Evolutionary conservation across 2,888 invertebrate species (phyloP).

Genomic region (Nasonia oneida): DNA sequence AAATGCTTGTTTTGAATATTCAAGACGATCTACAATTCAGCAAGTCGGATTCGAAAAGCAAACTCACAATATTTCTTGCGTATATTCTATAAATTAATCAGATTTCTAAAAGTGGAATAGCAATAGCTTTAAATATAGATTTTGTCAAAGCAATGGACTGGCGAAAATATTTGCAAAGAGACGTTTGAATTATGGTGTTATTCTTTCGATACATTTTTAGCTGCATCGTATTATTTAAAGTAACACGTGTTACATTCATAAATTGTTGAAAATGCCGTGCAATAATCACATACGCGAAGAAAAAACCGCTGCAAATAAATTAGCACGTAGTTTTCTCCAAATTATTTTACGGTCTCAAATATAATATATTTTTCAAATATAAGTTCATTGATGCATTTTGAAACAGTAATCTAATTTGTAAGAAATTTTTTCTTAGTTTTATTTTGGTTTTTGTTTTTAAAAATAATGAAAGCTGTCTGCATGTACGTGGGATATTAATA

Average conservation of each 20-base stretch:
- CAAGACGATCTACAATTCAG: not conserved
- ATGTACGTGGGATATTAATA: too few species aligned
- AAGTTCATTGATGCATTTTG: too few species aligned
- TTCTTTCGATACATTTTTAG: constrained; percentile 29
- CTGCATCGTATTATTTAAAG: constrained; percentile 39
- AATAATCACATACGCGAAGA: not conserved
- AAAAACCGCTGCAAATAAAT: too few species aligned
- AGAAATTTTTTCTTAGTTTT: too few species aligned
- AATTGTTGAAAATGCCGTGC: constrained; percentile 7
- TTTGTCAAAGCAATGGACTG: constrained; percentile 56
- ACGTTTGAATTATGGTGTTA: constrained; percentile 47
- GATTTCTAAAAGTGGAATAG: constrained; percentile 48
- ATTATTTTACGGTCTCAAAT: too few species aligned
- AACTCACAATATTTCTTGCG: not conserved
- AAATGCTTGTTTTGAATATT: constrained; percentile 13
- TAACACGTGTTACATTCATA: not conserved
- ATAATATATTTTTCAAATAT: too few species aligned
- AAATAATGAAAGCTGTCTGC: too few species aligned
- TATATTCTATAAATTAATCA: constrained; percentile 47
- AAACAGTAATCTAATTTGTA: too few species aligned
- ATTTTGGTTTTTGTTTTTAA: too few species aligned
- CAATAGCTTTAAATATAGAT: constrained; percentile 32
- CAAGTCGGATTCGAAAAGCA: not conserved
- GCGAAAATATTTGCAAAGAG: constrained; percentile 55
- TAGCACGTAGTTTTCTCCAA: too few species aligned